Percentiles rank a stretch among this genome's conserved stretches.
Conservation (phyloP, 2,888 invertebrate genomes). For the Lampropteryx suffumata region DNA sequence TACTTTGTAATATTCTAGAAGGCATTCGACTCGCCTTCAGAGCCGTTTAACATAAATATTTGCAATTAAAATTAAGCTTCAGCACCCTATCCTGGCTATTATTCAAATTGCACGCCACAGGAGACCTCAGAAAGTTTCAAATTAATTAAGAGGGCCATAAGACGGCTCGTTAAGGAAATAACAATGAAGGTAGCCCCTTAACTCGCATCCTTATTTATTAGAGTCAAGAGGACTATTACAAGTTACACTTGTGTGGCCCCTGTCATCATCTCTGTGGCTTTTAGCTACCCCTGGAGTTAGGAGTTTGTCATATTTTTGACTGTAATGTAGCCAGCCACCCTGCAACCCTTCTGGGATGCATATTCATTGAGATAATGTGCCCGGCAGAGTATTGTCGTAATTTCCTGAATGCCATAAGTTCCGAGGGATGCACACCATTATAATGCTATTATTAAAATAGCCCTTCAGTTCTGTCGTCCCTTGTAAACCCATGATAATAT, state of each 20-base stretch:
- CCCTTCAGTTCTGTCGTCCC: background rate
- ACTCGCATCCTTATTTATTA: constrained; percentile 72
- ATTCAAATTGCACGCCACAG: constrained; percentile 81
- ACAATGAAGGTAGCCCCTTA: constrained; percentile 70
- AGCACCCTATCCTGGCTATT: constrained; percentile 78
- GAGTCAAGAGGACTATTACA: constrained; percentile 64
- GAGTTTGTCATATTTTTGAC: constrained; percentile 50
- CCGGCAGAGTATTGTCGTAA: constrained; percentile 36
- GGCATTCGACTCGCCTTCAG: constrained; percentile 49
- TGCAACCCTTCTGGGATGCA: constrained; percentile 56
- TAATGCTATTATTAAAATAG: constrained; percentile 5
- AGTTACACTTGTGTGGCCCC: constrained; percentile 43
- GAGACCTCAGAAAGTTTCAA: constrained; percentile 82
- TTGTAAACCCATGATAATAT: background rate
- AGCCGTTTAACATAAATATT: constrained; percentile 81
- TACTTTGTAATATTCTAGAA: constrained; percentile 67
- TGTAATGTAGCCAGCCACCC: constrained; percentile 10
- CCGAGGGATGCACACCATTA: constrained; percentile 23
- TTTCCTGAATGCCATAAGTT: constrained; percentile 41
- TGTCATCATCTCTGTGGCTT: constrained; percentile 66
- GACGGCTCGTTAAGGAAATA: constrained; percentile 81
- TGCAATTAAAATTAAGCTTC: constrained; percentile 81
- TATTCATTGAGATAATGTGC: constrained; percentile 50
- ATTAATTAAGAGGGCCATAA: constrained; percentile 82
- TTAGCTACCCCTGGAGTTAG: constrained; percentile 42